These are phyloP conservation scores for Tenualosa ilisha DNA, from an alignment of 2,797 vertebrate genomes.

Conservation along the genomic window DNA sequence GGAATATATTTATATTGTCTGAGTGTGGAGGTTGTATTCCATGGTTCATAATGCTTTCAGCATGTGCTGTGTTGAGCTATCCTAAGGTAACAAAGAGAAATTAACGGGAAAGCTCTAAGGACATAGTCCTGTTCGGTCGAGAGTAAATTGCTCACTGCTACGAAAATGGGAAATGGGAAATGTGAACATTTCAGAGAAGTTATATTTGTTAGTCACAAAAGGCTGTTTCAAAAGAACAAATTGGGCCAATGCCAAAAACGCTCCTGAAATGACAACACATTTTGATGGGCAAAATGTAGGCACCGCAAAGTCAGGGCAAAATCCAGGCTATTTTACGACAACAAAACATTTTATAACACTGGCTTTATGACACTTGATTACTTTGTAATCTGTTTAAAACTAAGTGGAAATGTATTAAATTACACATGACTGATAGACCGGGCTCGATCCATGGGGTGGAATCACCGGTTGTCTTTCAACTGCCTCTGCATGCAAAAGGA, in stretches of 20 bases:
- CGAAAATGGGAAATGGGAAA: not conserved
- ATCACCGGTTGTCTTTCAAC: no score
- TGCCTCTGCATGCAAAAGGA: no score
- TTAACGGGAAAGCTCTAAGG: constrained; percentile 17
- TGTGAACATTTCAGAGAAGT: not conserved
- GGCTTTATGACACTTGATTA: no score
- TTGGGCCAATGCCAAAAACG: not conserved
- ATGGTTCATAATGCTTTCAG: not conserved
- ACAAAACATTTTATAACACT: no score
- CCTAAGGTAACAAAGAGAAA: not conserved
- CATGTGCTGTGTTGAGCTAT: not conserved
- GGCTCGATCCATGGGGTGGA: no score
- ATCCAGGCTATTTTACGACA: not conserved
- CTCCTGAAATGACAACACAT: not conserved
- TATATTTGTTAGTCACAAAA: not conserved
- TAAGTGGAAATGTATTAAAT: no score
- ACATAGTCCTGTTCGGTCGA: not conserved
- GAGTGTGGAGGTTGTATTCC: not conserved
- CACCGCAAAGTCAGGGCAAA: not conserved
- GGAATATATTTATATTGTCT: constrained; percentile 34
- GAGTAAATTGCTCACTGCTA: not conserved
- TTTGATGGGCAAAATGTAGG: no score
- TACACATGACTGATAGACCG: no score
- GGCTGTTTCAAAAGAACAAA: not conserved
- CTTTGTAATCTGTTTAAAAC: no score